Evolutionary conservation across 2,113 vertebrate genomes (phyloP).

Genomic region (Tenebrosternarchus preto): DNA sequence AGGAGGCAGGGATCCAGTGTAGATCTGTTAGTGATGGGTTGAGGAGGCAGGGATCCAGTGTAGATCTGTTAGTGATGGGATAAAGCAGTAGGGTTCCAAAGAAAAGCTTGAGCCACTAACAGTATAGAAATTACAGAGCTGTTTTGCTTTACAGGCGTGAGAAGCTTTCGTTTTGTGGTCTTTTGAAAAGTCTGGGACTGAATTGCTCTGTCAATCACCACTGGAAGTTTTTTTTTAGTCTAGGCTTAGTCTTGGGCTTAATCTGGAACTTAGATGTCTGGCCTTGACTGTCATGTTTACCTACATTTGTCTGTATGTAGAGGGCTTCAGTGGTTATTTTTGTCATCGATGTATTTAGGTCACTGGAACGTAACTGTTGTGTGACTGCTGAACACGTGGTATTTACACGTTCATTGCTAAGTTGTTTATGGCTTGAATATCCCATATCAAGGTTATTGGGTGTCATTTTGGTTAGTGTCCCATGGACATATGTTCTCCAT

Average conservation of each 20-base stretch:
- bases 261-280: not conserved
- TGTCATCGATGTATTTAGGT: not conserved
- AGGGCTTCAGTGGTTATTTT: not conserved
- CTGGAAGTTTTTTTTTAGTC: too few relatives aligned
- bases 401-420: not conserved
- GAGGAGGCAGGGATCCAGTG: not conserved
- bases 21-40: too few relatives aligned
- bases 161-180: too few relatives aligned
- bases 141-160: not conserved
- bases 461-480: not conserved
- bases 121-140: not conserved
- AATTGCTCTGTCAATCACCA: too few relatives aligned
- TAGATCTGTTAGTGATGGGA: too few relatives aligned
- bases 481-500: not conserved
- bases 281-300: not conserved
- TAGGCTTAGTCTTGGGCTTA: too few relatives aligned
- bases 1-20: not conserved
- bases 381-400: not conserved
- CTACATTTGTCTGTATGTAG: not conserved
- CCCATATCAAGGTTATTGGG: conserved; percentile 3
- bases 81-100: not conserved
- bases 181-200: too few relatives aligned
- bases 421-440: not conserved
- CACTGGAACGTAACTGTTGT: not conserved
- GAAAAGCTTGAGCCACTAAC: too few relatives aligned